phyloP scores from a whole-genome alignment of 2,797 vertebrate genomes.

The Darevskia mixta region DNA sequence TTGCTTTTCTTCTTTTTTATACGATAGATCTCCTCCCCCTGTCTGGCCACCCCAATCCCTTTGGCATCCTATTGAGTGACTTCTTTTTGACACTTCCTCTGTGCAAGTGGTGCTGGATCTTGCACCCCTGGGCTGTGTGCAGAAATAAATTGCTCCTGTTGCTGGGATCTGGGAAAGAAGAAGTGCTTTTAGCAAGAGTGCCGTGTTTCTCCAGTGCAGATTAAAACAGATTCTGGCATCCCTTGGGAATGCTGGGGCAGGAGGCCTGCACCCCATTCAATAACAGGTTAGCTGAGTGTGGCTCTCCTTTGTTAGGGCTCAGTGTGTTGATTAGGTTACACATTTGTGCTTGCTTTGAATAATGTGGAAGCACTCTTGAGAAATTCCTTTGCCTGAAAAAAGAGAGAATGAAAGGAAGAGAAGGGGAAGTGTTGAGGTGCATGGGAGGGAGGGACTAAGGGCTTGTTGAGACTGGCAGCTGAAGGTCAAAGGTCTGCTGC shows the following conservation, averaged over 20 bases:
- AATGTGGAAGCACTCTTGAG: conserved; percentile 53
- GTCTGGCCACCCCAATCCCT: neutral
- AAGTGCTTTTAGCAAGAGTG: conserved; percentile 53
- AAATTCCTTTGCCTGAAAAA: conserved; percentile 19
- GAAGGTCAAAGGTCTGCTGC: conserved; percentile 63
- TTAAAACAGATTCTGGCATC: conserved; percentile 35
- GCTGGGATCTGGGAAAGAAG: conserved; percentile 38
- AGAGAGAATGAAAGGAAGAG: conserved; percentile 7
- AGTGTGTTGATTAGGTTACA: conserved; percentile 59
- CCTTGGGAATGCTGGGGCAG: conserved; percentile 34
- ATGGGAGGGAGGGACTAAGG: conserved; percentile 17
- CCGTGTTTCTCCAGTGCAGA: conserved; percentile 59
- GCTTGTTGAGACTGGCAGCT: neutral
- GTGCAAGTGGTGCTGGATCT: conserved; percentile 31
- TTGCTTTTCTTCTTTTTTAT: neutral
- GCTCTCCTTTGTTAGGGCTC: conserved; percentile 49
- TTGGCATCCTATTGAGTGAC: conserved; percentile 1
- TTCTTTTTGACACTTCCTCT: conserved; percentile 21
- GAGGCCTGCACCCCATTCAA: conserved; percentile 49
- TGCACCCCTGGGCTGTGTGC: neutral
- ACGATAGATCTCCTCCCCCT: fast-evolving
- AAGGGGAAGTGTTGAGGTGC: conserved; percentile 46
- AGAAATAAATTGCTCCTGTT: conserved; percentile 44
- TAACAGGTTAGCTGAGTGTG: conserved; percentile 35
- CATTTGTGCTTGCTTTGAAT: conserved; percentile 68